These are phyloP conservation scores for Apis florea DNA, from an alignment of 1,140 invertebrate species.

Conservation along the genomic window DNA sequence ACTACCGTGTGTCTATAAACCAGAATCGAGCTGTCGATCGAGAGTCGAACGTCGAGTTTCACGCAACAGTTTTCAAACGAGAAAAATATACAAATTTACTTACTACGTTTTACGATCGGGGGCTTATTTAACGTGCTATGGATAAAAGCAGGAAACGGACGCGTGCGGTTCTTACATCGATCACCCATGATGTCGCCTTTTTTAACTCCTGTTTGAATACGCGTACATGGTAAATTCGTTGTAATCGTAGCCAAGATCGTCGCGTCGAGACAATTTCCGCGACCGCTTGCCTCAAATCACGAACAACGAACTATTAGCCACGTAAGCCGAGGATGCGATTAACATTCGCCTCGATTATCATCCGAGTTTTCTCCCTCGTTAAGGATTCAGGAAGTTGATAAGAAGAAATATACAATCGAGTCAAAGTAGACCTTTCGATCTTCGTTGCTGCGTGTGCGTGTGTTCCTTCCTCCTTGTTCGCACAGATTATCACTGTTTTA, in stretches of 20 bases:
- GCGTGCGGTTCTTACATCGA: neutral
- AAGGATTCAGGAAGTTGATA: neutral
- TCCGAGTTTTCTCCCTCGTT: neutral
- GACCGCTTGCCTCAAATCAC: neutral
- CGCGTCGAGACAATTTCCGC: neutral
- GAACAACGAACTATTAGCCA: too few relatives aligned
- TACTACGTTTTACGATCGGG: slow-evolving; percentile 48
- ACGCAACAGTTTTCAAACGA: neutral
- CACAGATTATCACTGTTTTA: neutral
- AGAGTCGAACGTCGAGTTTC: neutral
- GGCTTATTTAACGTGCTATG: too few relatives aligned
- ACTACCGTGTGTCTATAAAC: neutral
- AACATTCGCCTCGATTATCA: neutral
- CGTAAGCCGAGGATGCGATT: neutral
- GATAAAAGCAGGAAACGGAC: neutral
- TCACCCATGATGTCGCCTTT: slow-evolving; percentile 2
- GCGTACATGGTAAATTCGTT: neutral
- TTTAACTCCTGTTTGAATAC: neutral
- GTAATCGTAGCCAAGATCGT: neutral
- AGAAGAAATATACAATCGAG: neutral
- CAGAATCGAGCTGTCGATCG: neutral
- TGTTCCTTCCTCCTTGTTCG: neutral
- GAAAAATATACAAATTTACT: slow-evolving; percentile 44
- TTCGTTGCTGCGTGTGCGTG: neutral
- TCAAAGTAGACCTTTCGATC: neutral